Percentiles rank a stretch among this genome's conserved stretches.
Conservation (phyloP, 2,113 vertebrate species). For the Microtus richardsoni region DNA sequence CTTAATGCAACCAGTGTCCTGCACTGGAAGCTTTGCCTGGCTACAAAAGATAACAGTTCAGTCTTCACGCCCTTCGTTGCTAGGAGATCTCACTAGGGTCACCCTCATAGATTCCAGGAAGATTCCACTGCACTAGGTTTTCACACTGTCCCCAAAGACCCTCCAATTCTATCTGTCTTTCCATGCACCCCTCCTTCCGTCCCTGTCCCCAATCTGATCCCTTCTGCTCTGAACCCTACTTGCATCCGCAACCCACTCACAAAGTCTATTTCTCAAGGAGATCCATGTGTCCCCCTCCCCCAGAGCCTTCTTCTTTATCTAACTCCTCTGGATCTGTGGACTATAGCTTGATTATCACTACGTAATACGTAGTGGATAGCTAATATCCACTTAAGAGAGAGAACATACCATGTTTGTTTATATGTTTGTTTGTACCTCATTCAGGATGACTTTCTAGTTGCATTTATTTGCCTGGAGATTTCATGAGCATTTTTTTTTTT, state of each 20-base stretch:
- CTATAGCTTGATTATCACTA: too few species aligned
- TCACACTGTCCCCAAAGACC: background rate
- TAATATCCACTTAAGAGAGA: background rate
- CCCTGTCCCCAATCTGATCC: background rate
- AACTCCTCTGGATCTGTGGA: background rate
- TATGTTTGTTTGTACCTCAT: background rate
- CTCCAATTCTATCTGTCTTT: background rate
- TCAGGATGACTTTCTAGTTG: background rate
- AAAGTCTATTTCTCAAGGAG: background rate
- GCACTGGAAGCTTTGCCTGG: background rate
- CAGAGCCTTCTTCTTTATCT: background rate
- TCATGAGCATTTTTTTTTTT: background rate
- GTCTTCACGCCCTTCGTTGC: background rate
- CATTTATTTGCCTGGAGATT: background rate
- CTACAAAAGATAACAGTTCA: background rate
- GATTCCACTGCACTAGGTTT: background rate
- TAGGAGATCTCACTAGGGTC: background rate
- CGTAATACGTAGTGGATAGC: too few species aligned
- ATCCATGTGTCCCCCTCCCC: fast-evolving
- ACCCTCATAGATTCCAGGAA: background rate
- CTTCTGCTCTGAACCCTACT: background rate
- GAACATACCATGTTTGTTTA: background rate
- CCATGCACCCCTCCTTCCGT: background rate
- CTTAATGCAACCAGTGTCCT: background rate
- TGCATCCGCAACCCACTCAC: fast-evolving